These are phyloP conservation scores for Orthonychiurus folsomi DNA, from an alignment of 2,888 invertebrate species.

Conservation along the genomic window DNA sequence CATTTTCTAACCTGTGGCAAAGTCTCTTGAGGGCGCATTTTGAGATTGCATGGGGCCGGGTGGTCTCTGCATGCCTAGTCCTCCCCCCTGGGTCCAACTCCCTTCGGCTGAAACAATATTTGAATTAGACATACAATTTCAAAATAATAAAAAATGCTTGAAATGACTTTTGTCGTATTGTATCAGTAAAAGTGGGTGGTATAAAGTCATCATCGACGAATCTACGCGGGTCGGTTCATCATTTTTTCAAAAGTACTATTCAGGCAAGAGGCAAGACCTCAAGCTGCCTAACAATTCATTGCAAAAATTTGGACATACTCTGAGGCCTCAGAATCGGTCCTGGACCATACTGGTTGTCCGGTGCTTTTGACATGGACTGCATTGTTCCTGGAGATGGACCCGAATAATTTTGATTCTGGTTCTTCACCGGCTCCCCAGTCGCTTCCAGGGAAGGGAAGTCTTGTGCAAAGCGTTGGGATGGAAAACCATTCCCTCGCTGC, in stretches of 20 bases:
- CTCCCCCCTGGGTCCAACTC: conserved; percentile 41
- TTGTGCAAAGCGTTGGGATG: conserved; percentile 39
- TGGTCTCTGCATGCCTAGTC: conserved; percentile 31
- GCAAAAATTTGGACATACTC: conserved; percentile 25
- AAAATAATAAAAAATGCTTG: neutral
- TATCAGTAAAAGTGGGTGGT: conserved; percentile 28
- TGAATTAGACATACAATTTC: neutral
- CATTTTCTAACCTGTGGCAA: neutral
- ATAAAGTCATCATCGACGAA: conserved; percentile 24
- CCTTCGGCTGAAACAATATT: conserved; percentile 33
- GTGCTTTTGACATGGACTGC: conserved; percentile 30
- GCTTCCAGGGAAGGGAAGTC: conserved; percentile 35
- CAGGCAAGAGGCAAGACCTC: no score
- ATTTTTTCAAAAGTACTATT: no score
- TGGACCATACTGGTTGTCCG: conserved; percentile 40
- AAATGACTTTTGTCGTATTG: neutral
- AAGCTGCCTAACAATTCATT: no score
- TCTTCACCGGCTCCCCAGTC: conserved; percentile 19
- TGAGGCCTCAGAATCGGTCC: conserved; percentile 40
- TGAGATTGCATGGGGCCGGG: conserved; percentile 49
- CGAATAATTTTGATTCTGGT: conserved; percentile 19
- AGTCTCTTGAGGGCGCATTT: conserved; percentile 51
- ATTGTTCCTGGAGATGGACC: conserved; percentile 16
- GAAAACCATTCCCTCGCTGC: conserved; percentile 27
- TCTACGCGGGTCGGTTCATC: conserved; percentile 23